A percentile compares a stretch with the other conserved stretches of the same genome.
phyloP scores from a whole-genome alignment of 2,797 vertebrate species.

The Dicrostonyx torquatus region DNA sequence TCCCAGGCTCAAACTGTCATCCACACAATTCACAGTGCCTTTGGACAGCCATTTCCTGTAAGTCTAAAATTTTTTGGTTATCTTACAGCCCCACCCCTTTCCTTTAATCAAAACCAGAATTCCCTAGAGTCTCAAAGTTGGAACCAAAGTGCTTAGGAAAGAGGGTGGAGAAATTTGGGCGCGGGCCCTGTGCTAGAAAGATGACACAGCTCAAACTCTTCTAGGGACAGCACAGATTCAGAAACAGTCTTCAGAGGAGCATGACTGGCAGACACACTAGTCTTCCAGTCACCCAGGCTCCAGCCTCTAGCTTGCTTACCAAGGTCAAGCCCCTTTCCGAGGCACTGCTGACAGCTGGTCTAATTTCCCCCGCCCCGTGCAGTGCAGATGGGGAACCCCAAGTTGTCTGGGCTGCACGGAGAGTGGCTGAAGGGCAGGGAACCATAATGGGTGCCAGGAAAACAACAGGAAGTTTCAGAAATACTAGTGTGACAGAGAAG shows the following conservation, averaged over 20 bases:
- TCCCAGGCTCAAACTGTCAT: not conserved
- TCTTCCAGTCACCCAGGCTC: not conserved
- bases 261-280: not conserved
- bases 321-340: not conserved
- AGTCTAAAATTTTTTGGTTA: slow-evolving; percentile 16
- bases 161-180: not conserved
- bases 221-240: not conserved
- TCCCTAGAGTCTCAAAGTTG: not conserved
- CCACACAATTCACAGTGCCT: rapidly evolving
- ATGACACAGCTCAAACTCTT: not conserved
- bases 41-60: slow-evolving; percentile 49
- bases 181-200: not conserved
- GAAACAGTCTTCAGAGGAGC: not conserved
- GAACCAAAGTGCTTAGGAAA: not conserved
- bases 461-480: not conserved
- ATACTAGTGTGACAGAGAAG: not conserved
- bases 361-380: no score
- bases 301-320: not conserved
- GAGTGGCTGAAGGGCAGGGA: not conserved
- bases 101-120: not conserved
- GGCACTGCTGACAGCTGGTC: not conserved
- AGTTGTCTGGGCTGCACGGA: not conserved
- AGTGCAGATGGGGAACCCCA: not conserved
- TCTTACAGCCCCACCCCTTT: not conserved
- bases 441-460: not conserved